Base-by-base conservation (phyloP, 2,113 vertebrate genomes). In the Alligator mississippiensis region DNA sequence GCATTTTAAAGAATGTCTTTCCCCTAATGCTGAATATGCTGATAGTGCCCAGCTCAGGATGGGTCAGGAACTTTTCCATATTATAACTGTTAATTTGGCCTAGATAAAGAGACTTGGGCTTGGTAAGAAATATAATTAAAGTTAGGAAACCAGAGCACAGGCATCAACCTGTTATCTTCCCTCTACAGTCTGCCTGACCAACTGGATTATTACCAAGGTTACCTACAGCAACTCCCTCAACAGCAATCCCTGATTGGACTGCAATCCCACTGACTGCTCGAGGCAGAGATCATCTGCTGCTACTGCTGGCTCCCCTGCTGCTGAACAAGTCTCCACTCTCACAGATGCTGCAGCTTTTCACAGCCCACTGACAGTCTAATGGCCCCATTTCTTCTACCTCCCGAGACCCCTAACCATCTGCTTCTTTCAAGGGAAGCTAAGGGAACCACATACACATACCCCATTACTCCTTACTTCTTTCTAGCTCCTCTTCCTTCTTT, bases 291-390 rank as follows among this genome's bases (percentile, higher is more conserved):
- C 91, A 92, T 86, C 90, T 87, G 93, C 93, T 77, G 77, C 87
- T 62, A 78, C 34, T 96, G 88, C 94, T 82, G 92, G 81, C 91
- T 77, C 87, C 90, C 93, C 93, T 80, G 83, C 88, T 96, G 95
- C 91, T 90, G 94, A 95, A 94, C 88, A 86, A 68, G 85, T 87
- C 78, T 85, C 83, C 85, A 89, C 63, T 84, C 90, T 90, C 88
- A 88, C 93, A 96, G 96, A 97, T 91, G 95, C 86, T 81, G 77
- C 93, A 88, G 86, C 87, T 96, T 96, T 95, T 96, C 91, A 95
- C 81, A 82, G 89, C 66, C 88, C 70, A 87, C 84, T 91, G 86
- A 94, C 91, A 92, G 84, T 59, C 91, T 90, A 97, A 95, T 63
- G 89, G 94, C 84, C 93, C 85, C 95, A 89, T 87, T 92, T 92